Evolutionary conservation across 2,113 vertebrate species (phyloP).

Genomic region (Cyanoderma ruficeps): DNA sequence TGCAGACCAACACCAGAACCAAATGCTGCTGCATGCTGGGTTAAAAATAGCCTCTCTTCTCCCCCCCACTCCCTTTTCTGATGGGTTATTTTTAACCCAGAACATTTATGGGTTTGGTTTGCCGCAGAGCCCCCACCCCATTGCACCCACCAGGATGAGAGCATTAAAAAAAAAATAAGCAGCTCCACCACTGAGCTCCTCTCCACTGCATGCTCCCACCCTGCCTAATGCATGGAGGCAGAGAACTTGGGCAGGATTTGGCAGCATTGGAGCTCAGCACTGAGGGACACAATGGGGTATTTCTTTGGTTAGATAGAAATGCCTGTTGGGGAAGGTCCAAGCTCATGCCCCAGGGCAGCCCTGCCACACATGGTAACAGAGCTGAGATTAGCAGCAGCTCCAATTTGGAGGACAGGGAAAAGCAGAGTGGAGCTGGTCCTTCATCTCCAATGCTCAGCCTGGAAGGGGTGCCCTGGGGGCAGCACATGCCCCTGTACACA

Average conservation of each 20-base stretch:
- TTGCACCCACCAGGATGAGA: slow-evolving; percentile 5
- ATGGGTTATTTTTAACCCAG: slow-evolving; percentile 44
- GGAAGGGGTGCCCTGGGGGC: neutral
- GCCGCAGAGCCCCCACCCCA: slow-evolving; percentile 4
- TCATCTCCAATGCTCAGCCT: neutral
- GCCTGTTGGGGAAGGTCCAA: neutral
- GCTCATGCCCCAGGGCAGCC: neutral
- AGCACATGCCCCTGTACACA: neutral
- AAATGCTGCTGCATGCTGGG: neutral
- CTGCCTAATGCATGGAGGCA: neutral
- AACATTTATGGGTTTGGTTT: slow-evolving; percentile 9
- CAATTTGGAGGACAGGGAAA: neutral
- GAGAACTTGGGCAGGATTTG: neutral
- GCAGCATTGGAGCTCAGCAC: neutral
- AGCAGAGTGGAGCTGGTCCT: neutral
- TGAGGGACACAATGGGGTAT: neutral
- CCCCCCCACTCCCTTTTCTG: slow-evolving; percentile 8
- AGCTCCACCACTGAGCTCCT: neutral
- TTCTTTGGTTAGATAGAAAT: neutral
- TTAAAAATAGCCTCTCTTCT: slow-evolving; percentile 53
- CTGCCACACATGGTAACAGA: neutral
- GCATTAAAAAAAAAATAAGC: neutral
- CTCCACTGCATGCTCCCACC: neutral
- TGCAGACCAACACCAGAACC: slow-evolving; percentile 28
- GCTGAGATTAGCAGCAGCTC: neutral